These are phyloP conservation scores for Nyctereutes procyonoides DNA, from an alignment of 2,113 vertebrate genomes.

Conservation along the genomic window DNA sequence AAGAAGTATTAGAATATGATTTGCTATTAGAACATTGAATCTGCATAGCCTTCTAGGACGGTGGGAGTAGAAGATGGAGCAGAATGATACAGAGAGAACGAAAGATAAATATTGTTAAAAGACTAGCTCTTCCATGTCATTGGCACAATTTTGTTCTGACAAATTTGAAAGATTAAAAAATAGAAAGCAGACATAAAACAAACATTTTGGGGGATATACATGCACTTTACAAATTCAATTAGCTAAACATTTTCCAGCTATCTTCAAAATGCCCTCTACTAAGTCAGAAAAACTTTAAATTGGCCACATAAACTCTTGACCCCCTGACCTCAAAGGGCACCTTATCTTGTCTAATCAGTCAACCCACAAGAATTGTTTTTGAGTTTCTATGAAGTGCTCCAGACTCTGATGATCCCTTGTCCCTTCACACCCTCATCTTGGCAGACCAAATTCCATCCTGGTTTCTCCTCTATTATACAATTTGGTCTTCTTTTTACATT, in stretches of 20 bases:
- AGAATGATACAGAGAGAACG: not conserved
- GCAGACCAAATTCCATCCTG: not conserved
- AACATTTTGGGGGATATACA: not conserved
- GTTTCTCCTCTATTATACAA: not conserved
- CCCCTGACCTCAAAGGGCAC: not conserved
- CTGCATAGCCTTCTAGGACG: not conserved
- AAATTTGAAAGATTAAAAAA: not conserved
- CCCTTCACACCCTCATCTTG: not conserved
- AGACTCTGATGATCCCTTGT: not conserved
- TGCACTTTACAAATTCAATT: conserved; percentile 50
- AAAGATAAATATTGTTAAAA: not conserved
- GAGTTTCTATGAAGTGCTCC: not conserved
- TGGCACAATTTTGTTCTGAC: not conserved
- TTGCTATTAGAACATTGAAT: not conserved
- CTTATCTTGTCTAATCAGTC: conserved; percentile 30
- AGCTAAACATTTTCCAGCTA: not conserved
- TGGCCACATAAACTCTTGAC: not conserved
- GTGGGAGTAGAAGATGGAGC: not conserved
- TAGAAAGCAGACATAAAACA: not conserved
- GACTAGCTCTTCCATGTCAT: not conserved
- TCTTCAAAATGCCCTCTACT: not conserved
- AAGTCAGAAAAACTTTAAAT: conserved; percentile 29
- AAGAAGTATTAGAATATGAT: conserved; percentile 10
- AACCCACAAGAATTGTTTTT: not conserved
- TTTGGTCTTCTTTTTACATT: not conserved